Conservation (phyloP, 1,140 invertebrate genomes). For the Eubasilissa regina region DNA sequence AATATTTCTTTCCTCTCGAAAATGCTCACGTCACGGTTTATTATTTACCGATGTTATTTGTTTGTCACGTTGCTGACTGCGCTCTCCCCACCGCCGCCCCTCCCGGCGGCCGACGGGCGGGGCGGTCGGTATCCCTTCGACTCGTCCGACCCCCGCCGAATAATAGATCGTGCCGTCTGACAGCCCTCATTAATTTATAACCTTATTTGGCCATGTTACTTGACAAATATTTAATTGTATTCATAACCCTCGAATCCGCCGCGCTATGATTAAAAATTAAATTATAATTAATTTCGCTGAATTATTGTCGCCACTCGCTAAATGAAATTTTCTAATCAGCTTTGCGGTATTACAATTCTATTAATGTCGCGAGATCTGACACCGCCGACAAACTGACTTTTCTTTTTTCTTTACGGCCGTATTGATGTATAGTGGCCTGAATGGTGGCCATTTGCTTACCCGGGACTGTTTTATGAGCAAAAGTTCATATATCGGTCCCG, state of each 20-base stretch:
- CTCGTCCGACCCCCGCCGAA: background rate
- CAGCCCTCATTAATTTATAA: constrained; percentile 28
- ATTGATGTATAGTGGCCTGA: too few species aligned
- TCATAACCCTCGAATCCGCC: constrained; percentile 27
- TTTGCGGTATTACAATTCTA: too few species aligned
- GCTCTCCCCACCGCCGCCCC: background rate
- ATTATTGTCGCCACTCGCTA: background rate
- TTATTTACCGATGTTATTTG: constrained; percentile 3
- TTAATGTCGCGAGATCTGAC: too few species aligned
- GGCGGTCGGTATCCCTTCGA: background rate
- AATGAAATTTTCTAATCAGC: too few species aligned
- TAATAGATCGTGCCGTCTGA: constrained; percentile 29
- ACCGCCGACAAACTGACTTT: too few species aligned
- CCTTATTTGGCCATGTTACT: constrained; percentile 15
- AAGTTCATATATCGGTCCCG: too few species aligned
- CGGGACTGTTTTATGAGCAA: too few species aligned
- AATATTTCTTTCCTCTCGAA: too few species aligned
- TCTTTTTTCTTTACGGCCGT: too few species aligned
- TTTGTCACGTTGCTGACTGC: constrained; percentile 28
- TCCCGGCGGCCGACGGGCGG: background rate
- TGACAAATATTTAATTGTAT: constrained; percentile 22
- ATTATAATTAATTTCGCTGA: constrained; percentile 45
- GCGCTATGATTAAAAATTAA: constrained; percentile 50
- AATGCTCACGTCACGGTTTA: too few species aligned
- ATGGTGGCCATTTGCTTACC: too few species aligned